Evolutionary conservation across 2,113 vertebrate genomes (phyloP).

Genomic region (Tiliqua scincoides): DNA sequence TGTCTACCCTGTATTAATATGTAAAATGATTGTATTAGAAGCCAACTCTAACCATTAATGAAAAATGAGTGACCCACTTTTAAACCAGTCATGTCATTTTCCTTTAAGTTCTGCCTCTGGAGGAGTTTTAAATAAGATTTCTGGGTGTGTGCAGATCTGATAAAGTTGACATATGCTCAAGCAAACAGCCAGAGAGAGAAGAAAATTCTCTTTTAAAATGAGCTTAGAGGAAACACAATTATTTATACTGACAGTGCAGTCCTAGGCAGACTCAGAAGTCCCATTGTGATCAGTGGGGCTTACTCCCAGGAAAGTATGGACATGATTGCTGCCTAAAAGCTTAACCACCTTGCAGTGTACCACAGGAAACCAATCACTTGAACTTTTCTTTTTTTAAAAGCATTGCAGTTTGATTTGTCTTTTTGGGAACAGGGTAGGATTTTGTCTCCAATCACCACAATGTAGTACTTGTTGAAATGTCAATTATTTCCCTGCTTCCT

Average conservation of each 20-base stretch:
- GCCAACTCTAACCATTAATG: background rate
- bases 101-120: background rate
- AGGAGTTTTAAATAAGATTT: constrained; percentile 5
- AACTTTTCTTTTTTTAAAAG: background rate
- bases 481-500: background rate
- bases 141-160: background rate
- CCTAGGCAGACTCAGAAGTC: too few species aligned
- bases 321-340: background rate
- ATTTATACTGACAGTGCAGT: background rate
- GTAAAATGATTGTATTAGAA: constrained; percentile 7
- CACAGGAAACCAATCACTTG: background rate
- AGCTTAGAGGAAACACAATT: background rate
- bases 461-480: background rate
- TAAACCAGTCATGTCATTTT: constrained; percentile 4
- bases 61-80: constrained; percentile 9
- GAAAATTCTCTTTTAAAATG: background rate
- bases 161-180: constrained; percentile 3
- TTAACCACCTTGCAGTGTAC: background rate
- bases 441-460: background rate
- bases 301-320: too few species aligned
- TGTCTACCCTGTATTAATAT: background rate
- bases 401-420: background rate
- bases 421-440: background rate
- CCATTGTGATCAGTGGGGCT: too few species aligned
- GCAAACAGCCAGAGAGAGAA: background rate